phyloP scores from a whole-genome alignment of 1,140 invertebrate species.

The Diuraphis noxia region DNA sequence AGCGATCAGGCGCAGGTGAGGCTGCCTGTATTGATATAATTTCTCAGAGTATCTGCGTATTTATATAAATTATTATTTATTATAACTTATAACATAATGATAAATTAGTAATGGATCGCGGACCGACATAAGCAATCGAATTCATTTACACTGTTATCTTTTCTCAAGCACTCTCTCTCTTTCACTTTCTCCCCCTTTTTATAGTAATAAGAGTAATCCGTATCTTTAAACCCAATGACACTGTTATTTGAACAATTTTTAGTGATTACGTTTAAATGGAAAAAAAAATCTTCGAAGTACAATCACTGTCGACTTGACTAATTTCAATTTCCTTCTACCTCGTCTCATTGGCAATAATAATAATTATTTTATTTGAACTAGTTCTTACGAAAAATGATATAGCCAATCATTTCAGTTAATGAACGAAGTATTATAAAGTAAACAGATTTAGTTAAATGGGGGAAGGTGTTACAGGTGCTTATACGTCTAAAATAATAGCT shows the following conservation, averaged over 20 bases:
- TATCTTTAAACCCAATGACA: background rate
- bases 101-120: background rate
- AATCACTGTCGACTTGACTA: background rate
- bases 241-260: background rate
- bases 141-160: background rate
- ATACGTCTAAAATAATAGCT: background rate
- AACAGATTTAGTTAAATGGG: background rate
- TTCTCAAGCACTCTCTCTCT: background rate
- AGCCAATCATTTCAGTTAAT: background rate
- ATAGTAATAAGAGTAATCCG: no score
- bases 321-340: background rate
- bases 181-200: background rate
- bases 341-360: background rate
- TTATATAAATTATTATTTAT: background rate
- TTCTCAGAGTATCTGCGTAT: background rate
- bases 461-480: background rate
- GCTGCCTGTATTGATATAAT: background rate
- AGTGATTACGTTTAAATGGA: background rate
- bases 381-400: background rate
- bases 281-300: background rate
- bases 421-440: background rate
- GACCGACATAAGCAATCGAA: background rate
- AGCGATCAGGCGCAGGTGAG: background rate
- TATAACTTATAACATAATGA: background rate
- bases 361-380: background rate